Base-by-base conservation (phyloP, 2,113 vertebrate genomes). In the Rhea americana region DNA sequence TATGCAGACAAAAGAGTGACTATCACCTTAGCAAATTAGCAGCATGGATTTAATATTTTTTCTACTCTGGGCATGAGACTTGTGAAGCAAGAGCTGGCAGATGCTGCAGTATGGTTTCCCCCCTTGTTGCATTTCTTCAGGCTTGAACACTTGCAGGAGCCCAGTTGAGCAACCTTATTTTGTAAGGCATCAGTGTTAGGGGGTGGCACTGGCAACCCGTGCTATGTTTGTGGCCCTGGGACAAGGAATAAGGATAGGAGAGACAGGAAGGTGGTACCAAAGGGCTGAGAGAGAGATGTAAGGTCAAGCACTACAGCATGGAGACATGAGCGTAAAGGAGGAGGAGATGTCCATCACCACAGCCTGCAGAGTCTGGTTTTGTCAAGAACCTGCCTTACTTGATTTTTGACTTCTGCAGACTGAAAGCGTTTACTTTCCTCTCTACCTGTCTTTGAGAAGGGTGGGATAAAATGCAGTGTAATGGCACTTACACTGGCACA, bases 71-170 rank as follows among this genome's bases (percentile, higher is more conserved):
- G 26, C 20, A 16, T 2, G 9, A 35, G 30, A 48, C 32, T 37
- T 45, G 24, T 39, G 20, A 48, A 48, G 56, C 16, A 13, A 47
- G 17, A 73, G 43, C 68, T 43, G 50, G 63, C n/a, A 62, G 48
- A 9, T 1, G 1, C 24, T 48, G 28, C 28, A 20, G 18, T 32
- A 15, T 24, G 72, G 41, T 24, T 24, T 71, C 19, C 22, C 28
- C 8, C 56, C 41, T 83, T 28, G 53, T 14, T 45, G 14, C 2
- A 0, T 76, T 47, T n/a, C 56, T 6, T 0, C 13, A 10, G 47
- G 9, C 32, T 39, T 6, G 62, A 10, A 21, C 18, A 17, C 63
- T 37, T 55, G 35, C 24, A 43, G 39, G 51, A 24, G 37, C 67
- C 68, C 6, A 12, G 24, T 51, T 35, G 77, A 43, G 35, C 35